These are phyloP conservation scores for Chelonia mydas DNA, from an alignment of 2,797 vertebrate genomes.

Conservation along the genomic window DNA sequence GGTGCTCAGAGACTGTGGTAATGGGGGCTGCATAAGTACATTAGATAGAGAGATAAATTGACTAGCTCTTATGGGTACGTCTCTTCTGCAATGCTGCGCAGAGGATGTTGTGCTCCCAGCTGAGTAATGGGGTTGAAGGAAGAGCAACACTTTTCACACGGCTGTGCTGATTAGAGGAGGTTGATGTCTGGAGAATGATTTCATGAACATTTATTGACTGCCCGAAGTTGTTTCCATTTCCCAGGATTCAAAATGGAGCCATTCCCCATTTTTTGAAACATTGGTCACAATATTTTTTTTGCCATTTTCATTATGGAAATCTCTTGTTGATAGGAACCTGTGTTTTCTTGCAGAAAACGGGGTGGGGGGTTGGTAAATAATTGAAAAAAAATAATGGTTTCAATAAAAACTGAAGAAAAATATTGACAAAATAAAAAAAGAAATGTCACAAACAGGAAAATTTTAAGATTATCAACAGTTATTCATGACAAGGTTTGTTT, in stretches of 20 bases:
- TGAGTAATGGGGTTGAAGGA: not conserved
- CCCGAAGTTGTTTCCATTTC: not conserved
- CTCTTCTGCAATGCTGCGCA: not conserved
- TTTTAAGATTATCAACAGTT: not conserved
- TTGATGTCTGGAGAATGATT: not conserved
- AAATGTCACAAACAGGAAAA: not conserved
- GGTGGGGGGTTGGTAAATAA: not conserved
- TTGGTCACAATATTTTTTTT: rapidly evolving
- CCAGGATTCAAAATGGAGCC: not conserved
- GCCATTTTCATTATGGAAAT: rapidly evolving
- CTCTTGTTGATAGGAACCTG: not conserved
- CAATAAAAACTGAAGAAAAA: not conserved
- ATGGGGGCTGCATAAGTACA: not conserved
- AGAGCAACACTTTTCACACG: not conserved
- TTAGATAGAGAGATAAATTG: not conserved
- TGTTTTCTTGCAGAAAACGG: not conserved
- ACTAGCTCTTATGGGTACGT: not conserved
- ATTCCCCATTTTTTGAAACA: not conserved
- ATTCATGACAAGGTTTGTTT: not conserved
- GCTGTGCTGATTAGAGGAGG: not conserved
- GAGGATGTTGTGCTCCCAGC: not conserved
- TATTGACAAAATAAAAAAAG: not conserved
- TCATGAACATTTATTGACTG: not conserved
- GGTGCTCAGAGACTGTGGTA: not conserved
- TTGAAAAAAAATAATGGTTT: not conserved